Evolutionary conservation across 2,888 invertebrate species (phyloP).

Genomic region (Stomorhina lunata): DNA sequence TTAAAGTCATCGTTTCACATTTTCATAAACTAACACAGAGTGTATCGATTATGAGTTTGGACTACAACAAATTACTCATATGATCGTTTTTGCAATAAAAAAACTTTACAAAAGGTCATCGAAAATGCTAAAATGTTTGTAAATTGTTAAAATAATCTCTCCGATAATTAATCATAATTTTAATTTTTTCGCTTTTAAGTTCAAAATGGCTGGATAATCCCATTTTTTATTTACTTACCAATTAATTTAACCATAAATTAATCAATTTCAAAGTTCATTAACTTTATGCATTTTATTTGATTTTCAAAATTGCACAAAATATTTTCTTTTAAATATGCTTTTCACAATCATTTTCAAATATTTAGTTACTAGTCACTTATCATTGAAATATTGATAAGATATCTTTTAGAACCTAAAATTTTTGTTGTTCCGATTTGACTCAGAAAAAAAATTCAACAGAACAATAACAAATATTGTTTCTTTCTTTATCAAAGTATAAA

Average conservation of each 20-base stretch:
- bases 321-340: background rate
- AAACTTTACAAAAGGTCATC: no score
- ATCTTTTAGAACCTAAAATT: background rate
- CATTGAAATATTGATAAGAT: conserved; percentile 27
- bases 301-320: background rate
- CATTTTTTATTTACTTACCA: background rate
- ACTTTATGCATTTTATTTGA: background rate
- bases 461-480: background rate
- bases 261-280: conserved; percentile 6
- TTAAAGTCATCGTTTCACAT: no score
- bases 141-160: no score
- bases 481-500: background rate
- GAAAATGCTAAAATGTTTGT: no score
- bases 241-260: background rate
- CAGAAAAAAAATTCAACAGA: background rate
- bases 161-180: no score
- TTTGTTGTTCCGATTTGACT: background rate
- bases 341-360: conserved; percentile 6
- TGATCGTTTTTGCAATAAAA: no score
- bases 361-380: background rate
- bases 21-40: no score
- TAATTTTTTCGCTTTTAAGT: no score
- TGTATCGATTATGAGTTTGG: no score
- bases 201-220: background rate
- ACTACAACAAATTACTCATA: no score